A percentile compares a stretch with the other conserved stretches of the same genome.
phyloP scores from a whole-genome alignment of 2,888 invertebrate genomes.

The Griposia aprilina region DNA sequence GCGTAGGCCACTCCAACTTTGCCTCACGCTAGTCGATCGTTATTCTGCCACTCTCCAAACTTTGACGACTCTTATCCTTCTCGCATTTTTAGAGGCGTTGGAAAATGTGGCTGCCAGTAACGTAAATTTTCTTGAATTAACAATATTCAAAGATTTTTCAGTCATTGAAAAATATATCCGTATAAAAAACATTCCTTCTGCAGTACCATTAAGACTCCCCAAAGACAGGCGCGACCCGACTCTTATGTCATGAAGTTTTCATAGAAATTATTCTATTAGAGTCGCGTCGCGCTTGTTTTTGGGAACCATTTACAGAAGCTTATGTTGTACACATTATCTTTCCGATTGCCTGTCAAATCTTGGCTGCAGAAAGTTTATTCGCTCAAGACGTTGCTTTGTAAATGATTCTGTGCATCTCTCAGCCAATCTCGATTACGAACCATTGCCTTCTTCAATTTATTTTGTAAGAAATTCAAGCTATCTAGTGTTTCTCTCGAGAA shows the following conservation, averaged over 20 bases:
- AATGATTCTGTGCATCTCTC: background rate
- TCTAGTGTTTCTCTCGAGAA: slow-evolving; percentile 17
- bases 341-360: slow-evolving; percentile 4
- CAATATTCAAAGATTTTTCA: slow-evolving; percentile 4
- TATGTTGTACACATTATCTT: background rate
- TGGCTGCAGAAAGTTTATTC: background rate
- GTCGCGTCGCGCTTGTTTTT: too few species aligned
- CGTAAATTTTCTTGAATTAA: slow-evolving; percentile 29
- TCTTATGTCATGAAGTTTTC: too few species aligned
- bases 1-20: slow-evolving; percentile 38
- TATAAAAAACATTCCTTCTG: background rate
- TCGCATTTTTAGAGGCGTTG: slow-evolving; percentile 49
- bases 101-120: slow-evolving; percentile 31
- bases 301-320: background rate
- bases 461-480: slow-evolving; percentile 26
- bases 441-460: slow-evolving; percentile 35
- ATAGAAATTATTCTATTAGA: too few species aligned
- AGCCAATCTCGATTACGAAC: slow-evolving; percentile 27
- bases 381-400: background rate
- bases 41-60: slow-evolving; percentile 51
- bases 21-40: slow-evolving; percentile 56
- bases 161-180: background rate
- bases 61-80: slow-evolving; percentile 54
- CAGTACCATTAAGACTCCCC: background rate
- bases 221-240: too few species aligned